These are phyloP conservation scores for Osmerus mordax DNA, from an alignment of 2,113 vertebrate species.

Conservation along the genomic window DNA sequence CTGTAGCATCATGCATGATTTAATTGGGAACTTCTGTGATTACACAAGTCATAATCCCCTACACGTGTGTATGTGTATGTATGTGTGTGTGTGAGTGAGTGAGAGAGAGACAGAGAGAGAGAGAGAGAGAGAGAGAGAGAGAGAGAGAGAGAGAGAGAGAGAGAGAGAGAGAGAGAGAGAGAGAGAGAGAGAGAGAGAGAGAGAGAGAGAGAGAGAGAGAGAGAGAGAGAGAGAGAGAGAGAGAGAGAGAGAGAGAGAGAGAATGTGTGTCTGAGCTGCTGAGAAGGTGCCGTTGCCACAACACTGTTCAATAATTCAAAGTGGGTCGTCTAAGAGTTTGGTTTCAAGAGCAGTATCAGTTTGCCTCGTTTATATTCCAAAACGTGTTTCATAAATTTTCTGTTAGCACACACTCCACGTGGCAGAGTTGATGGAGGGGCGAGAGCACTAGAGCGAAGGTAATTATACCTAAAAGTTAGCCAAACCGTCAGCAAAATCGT, in stretches of 20 bases:
- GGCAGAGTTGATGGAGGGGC: not conserved
- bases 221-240: too few relatives aligned
- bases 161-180: too few relatives aligned
- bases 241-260: not conserved
- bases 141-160: not conserved
- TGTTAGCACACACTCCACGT: conserved; percentile 7
- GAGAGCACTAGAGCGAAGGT: not conserved
- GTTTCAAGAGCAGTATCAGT: conserved; percentile 25
- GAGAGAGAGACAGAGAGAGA: too few relatives aligned
- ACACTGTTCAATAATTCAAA: conserved; percentile 50
- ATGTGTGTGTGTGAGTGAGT: not conserved
- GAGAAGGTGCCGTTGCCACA: conserved; percentile 11
- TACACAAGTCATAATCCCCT: conserved; percentile 14
- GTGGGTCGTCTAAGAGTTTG: conserved; percentile 17
- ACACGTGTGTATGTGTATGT: conserved; percentile 8
- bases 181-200: not conserved
- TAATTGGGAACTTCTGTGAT: conserved; percentile 31
- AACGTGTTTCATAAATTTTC: conserved; percentile 35
- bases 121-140: too few relatives aligned
- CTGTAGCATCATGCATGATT: conserved; percentile 29
- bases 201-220: not conserved
- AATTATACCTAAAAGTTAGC: not conserved
- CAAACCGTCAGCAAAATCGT: too few relatives aligned
- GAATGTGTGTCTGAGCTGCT: conserved; percentile 7
- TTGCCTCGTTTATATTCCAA: conserved; percentile 36